Base-by-base conservation (phyloP, 2,888 invertebrate genomes). In the Rhingia campestris region DNA sequence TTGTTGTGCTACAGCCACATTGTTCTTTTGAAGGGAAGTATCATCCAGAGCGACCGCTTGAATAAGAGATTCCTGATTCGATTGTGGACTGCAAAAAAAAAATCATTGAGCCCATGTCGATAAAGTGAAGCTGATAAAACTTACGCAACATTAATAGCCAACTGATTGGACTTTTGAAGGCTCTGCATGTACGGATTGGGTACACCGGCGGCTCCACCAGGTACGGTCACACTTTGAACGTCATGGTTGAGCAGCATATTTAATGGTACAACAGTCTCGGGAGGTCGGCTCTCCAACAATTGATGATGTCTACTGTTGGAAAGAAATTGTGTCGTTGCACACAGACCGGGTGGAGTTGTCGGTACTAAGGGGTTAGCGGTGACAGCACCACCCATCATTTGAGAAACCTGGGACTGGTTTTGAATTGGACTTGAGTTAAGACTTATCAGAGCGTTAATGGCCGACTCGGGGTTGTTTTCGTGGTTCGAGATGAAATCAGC, bases 401-500 rank as follows among this genome's bases (percentile, higher is more conserved):
- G 87, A 22, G 86, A 81, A 10, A 86, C 86, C 53, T 86, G 85
- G 6, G 82, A 63, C 33, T 76, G 81, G 10, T 72, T 73, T 67
- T 74, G 81, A 10, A 81, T 86, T 7, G 76, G 74, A 64, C 51
- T 86, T 10, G 85, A 12, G 51, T 87, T 87, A 12, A 88, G 75
- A 59, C 87, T 85, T 75, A 88, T 88, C 30, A 88, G 66, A 7
- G 87, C 87, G 61, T 86, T 86, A 33, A 87, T 82, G 39, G 88
- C 85, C 30, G 87, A 86, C 59, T 86, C 86, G 1, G 79, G 59
- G 33, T 93, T 93, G 43, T 93, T 93, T 66, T 93, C 91, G 91
- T 93, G 93, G 0, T 95, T 94, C 56, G 94, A 94, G 10, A 95
- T 92, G 87, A 95, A 93, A 91, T 95, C 95, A 0, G 94, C 95